Base-by-base conservation (phyloP, 2,888 invertebrate genomes). In the Sthenelais limicola region DNA sequence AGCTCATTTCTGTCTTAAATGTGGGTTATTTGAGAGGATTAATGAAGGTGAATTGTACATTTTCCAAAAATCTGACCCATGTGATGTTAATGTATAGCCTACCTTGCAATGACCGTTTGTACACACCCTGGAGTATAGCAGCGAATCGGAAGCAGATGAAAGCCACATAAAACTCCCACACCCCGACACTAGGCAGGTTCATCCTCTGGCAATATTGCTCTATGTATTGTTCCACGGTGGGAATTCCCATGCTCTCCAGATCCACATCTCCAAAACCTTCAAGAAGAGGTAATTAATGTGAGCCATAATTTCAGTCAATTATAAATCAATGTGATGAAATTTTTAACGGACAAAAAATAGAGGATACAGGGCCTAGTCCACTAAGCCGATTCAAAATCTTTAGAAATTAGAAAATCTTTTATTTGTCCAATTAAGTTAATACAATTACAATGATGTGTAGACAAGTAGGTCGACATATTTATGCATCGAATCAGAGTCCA, bases 111-210 rank as follows among this genome's bases (percentile, higher is more conserved):
- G 82, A 77, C 54, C 88, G 73, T 73, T 87, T 87, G 77, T 88
- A 87, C 7, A 88, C 86, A 15, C 89, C 89, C 76, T 89, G 88
- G 28, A 85, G 26, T 26, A 89, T 88, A 48, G 87, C 86, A 9
- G 87, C 86, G 71, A 84, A 80, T 38, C 88, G 79, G 80, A 86
- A 89, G 75, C 81, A 82, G 30, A 82, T 81, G 74, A 87, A 89
- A 1, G 85, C 87, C 54, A 88, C 80, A 77, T 89, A 89, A 79
- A 86, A 86, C 28, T 82, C 76, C 84, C 85, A 87, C 72, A 80
- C 80, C 9, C 76, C 74, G 24, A 85, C 78, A 5, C 75, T 54
- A 4, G 80, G 76, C 4, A 83, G 76, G 3, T 79, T 78, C 79
- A 79, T 79, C n/a, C 70, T 69, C 32, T 74, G 68, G 74, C 82